Conservation (phyloP, 2,113 vertebrate genomes). For the Carlito syrichta region DNA sequence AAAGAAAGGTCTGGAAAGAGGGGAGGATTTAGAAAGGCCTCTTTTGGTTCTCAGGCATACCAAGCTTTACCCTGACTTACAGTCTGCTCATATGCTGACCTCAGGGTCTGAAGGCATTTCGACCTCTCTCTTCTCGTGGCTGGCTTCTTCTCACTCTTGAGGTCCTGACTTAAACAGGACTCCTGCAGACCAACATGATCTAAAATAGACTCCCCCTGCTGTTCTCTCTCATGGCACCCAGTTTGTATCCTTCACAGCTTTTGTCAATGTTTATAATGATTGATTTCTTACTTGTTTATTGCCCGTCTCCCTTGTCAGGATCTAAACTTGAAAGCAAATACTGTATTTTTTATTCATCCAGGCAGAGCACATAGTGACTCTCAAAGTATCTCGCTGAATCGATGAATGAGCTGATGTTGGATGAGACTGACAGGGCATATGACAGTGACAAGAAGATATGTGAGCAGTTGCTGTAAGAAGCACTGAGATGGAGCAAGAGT, state of each 20-base stretch:
- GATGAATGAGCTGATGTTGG: neutral
- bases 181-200: neutral
- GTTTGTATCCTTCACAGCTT: neutral
- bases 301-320: neutral
- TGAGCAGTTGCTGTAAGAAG: neutral
- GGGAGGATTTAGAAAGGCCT: neutral
- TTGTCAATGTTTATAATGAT: neutral
- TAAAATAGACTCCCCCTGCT: neutral
- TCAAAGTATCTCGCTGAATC: neutral
- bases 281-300: neutral
- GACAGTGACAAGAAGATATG: neutral
- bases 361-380: neutral
- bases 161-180: neutral
- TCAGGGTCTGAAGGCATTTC: neutral
- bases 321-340: neutral
- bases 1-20: neutral
- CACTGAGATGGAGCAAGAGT: slow-evolving; percentile 50
- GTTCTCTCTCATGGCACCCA: neutral
- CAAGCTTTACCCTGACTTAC: neutral
- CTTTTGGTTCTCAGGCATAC: neutral
- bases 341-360: neutral
- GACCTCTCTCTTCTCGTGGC: neutral
- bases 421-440: neutral
- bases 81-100: neutral
- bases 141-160: neutral